These are phyloP conservation scores for Streblospio benedicti DNA, from an alignment of 1,140 invertebrate species.

Conservation along the genomic window DNA sequence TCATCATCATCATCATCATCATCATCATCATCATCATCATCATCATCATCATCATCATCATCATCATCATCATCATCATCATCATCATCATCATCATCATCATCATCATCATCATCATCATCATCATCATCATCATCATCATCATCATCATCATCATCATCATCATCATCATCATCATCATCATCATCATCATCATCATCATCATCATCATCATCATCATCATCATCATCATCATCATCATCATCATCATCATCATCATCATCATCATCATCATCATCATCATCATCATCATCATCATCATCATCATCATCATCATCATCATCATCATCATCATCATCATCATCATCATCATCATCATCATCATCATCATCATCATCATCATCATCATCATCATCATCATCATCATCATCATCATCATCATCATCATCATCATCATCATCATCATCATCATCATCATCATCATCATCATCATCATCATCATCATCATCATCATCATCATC, in stretches of 20 bases:
- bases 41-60: slow-evolving; percentile 3
- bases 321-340: background rate
- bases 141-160: slow-evolving; percentile 12
- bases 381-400: background rate
- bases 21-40: background rate
- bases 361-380: background rate
- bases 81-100: slow-evolving; percentile 7
- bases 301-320: background rate
- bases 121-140: slow-evolving; percentile 14
- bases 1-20: background rate
- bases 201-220: background rate
- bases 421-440: background rate
- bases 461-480: background rate
- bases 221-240: background rate
- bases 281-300: slow-evolving; percentile 13
- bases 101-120: slow-evolving; percentile 13
- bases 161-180: slow-evolving; percentile 3
- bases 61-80: slow-evolving; percentile 1
- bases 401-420: background rate
- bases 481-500: background rate
- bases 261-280: slow-evolving; percentile 6
- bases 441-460: background rate
- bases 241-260: background rate
- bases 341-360: background rate
- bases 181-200: background rate